These are phyloP conservation scores for Antheraea yamamai DNA, from an alignment of 2,888 invertebrate genomes.

Conservation along the genomic window DNA sequence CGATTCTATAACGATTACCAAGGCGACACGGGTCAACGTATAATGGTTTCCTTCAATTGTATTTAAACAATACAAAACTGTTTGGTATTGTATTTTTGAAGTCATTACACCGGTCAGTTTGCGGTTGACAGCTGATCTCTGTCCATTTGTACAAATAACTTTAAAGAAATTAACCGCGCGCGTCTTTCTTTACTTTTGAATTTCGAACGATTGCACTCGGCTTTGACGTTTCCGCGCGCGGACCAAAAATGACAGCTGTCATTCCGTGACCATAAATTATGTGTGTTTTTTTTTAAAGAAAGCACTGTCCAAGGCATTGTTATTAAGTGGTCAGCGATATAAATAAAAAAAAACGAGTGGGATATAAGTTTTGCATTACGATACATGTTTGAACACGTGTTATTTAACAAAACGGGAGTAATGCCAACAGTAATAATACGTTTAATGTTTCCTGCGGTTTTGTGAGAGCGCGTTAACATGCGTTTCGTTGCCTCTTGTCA, in stretches of 20 bases:
- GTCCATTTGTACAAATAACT: conserved; percentile 22
- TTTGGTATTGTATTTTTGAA: conserved; percentile 39
- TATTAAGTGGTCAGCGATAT: conserved; percentile 45
- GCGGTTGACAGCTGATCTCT: conserved; percentile 64
- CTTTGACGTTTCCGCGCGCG: conserved; percentile 40
- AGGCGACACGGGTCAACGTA: not conserved
- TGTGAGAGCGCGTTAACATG: conserved; percentile 20
- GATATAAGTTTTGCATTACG: conserved; percentile 20
- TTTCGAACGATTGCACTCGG: conserved; percentile 20
- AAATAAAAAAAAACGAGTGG: conserved; percentile 14
- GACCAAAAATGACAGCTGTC: conserved; percentile 67
- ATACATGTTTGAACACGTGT: conserved; percentile 23
- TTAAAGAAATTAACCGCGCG: conserved; percentile 19
- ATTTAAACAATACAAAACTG: conserved; percentile 40
- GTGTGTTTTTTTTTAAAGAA: conserved; percentile 38
- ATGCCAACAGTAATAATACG: conserved; percentile 18
- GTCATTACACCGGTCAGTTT: conserved; percentile 59
- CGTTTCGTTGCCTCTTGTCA: conserved; percentile 17
- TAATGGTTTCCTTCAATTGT: conserved; percentile 33
- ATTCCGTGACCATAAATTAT: conserved; percentile 45
- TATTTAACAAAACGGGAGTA: conserved; percentile 16
- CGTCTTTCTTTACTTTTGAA: conserved; percentile 7
- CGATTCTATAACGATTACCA: not conserved
- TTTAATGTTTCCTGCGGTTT: conserved; percentile 21
- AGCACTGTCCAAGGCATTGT: conserved; percentile 34